Conservation (phyloP, 2,888 invertebrate genomes). For the Himalopsyche kuldschensis region DNA sequence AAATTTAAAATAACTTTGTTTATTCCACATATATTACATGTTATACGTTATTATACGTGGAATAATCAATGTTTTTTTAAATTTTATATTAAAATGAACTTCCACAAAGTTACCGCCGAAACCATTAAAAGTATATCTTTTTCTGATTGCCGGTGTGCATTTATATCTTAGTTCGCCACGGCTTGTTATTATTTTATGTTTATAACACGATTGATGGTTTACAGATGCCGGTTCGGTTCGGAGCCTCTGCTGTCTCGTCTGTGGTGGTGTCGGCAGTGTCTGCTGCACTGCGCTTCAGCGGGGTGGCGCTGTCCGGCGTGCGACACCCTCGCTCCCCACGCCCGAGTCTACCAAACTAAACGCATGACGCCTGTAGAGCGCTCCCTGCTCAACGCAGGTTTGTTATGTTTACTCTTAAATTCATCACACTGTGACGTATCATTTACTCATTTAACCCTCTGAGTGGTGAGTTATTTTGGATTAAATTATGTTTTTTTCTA, state of each 20-base stretch:
- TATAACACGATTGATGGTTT: not conserved
- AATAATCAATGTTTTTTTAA: too few relatives aligned
- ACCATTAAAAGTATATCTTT: too few relatives aligned
- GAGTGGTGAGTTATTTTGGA: too few relatives aligned
- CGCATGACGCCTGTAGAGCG: constrained; percentile 31
- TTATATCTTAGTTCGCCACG: too few relatives aligned
- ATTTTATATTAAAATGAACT: too few relatives aligned
- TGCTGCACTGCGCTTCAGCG: constrained; percentile 56
- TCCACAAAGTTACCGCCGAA: too few relatives aligned
- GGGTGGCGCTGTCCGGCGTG: constrained; percentile 59
- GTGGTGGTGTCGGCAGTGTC: constrained; percentile 55
- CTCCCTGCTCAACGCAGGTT: constrained; percentile 2
- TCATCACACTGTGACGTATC: not conserved
- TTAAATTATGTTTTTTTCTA: too few relatives aligned
- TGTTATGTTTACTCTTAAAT: not conserved
- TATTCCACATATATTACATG: too few relatives aligned
- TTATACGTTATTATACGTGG: too few relatives aligned
- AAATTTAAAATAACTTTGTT: too few relatives aligned
- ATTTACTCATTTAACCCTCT: too few relatives aligned
- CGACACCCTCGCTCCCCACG: constrained; percentile 56
- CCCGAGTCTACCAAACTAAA: constrained; percentile 55
- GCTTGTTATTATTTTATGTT: not conserved
- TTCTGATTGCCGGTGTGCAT: too few relatives aligned
- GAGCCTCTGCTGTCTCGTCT: constrained; percentile 56
- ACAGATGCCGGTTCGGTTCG: constrained; percentile 58